Evolutionary conservation across 2,888 invertebrate genomes (phyloP).

Genomic region (Lypha dubia): DNA sequence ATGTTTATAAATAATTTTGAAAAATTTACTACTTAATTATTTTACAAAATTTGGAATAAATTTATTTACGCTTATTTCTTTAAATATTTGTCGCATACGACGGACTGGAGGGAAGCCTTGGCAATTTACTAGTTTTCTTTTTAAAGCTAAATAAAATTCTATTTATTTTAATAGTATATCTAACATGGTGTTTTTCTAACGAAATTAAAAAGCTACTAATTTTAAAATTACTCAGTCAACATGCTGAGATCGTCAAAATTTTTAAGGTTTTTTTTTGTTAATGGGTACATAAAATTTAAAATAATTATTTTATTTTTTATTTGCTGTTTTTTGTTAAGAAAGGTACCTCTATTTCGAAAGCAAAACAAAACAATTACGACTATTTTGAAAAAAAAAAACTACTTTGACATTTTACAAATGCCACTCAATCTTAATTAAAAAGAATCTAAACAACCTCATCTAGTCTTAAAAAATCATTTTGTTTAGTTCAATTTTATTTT

Average conservation of each 20-base stretch:
- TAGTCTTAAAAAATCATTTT: conserved; percentile 48
- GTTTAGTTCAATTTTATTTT: conserved; percentile 32
- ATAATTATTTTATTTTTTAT: no score
- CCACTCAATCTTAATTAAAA: conserved; percentile 71
- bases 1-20: no score
- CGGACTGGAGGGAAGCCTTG: no score
- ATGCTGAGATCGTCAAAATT: conserved; percentile 19
- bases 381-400: conserved; percentile 67
- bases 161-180: conserved; percentile 13
- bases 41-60: no score
- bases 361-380: conserved; percentile 65
- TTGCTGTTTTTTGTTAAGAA: conserved; percentile 9
- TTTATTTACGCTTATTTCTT: no score
- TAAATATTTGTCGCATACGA: no score
- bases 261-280: not conserved
- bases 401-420: conserved; percentile 70
- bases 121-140: not conserved
- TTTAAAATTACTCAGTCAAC: conserved; percentile 24
- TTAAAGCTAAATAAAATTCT: not conserved
- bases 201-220: conserved; percentile 1
- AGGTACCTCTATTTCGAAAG: conserved; percentile 23
- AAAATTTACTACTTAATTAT: no score
- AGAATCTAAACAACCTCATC: conserved; percentile 66
- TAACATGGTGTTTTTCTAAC: not conserved
- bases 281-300: conserved; percentile 5